A percentile compares a stretch with the other conserved stretches of the same genome.
Evolutionary conservation across 1,140 invertebrate species (phyloP).

Genomic region (Trissolcus basalis): DNA sequence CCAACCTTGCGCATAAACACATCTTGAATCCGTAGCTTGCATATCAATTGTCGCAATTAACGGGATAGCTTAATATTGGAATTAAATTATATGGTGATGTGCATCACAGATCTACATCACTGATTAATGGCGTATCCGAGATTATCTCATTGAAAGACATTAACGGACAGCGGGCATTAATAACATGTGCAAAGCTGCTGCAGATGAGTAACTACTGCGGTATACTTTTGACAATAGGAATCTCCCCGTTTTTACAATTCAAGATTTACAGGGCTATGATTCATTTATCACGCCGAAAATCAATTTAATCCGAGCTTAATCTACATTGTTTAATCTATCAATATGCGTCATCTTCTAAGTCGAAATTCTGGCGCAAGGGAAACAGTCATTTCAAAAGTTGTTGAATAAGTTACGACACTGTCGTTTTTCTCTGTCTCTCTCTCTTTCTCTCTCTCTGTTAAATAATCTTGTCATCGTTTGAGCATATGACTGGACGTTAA

Average conservation of each 20-base stretch:
- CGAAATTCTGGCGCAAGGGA: not conserved
- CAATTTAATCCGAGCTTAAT: no score
- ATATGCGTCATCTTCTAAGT: no score
- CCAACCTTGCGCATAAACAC: no score
- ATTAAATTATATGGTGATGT: conserved; percentile 53
- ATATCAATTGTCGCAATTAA: conserved; percentile 61
- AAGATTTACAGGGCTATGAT: conserved; percentile 14
- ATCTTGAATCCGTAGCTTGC: conserved; percentile 38
- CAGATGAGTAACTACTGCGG: conserved; percentile 9
- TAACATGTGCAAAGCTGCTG: conserved; percentile 32
- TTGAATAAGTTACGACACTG: no score
- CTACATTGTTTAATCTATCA: no score
- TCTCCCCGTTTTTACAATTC: conserved; percentile 7
- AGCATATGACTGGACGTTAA: not conserved
- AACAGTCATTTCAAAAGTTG: no score
- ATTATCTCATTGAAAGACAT: conserved; percentile 58
- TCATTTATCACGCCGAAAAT: conserved; percentile 6
- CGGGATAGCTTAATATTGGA: conserved; percentile 59
- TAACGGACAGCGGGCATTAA: conserved; percentile 21
- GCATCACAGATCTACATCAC: conserved; percentile 35
- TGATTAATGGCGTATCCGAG: conserved; percentile 53
- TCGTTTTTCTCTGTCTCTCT: no score
- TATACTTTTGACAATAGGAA: conserved; percentile 14
- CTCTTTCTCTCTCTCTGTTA: no score
- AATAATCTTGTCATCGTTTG: no score